These are phyloP conservation scores for Tachypleus tridentatus DNA, from an alignment of 1,140 invertebrate genomes.

Conservation along the genomic window DNA sequence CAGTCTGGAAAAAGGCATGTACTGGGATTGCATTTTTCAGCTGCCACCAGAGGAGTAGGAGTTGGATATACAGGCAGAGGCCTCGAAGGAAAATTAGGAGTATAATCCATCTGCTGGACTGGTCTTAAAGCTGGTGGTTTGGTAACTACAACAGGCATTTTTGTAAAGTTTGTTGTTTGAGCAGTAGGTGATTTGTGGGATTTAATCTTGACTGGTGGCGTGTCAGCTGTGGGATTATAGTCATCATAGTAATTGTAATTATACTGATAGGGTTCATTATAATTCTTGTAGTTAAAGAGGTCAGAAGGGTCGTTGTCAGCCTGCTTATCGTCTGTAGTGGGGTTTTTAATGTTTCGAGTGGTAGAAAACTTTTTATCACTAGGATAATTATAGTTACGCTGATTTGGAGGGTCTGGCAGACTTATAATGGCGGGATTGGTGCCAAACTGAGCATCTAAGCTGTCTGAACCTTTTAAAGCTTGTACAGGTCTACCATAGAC, in stretches of 20 bases:
- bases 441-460: slow-evolving; percentile 16
- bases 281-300: no score
- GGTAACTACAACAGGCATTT: neutral
- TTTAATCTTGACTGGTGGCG: slow-evolving; percentile 9
- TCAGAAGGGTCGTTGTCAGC: no score
- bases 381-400: slow-evolving; percentile 2
- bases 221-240: slow-evolving; percentile 8
- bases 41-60: slow-evolving; percentile 70
- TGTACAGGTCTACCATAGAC: neutral
- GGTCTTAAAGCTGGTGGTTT: neutral
- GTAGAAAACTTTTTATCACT: slow-evolving; percentile 10
- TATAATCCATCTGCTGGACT: neutral
- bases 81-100: slow-evolving; percentile 5
- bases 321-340: no score
- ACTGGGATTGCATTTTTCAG: slow-evolving; percentile 74
- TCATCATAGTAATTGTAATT: no score
- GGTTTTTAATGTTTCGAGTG: slow-evolving; percentile 4
- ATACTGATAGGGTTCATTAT: no score
- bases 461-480: slow-evolving; percentile 11
- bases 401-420: slow-evolving; percentile 9
- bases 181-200: slow-evolving; percentile 9
- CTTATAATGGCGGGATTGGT: slow-evolving; percentile 14
- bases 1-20: slow-evolving; percentile 81
- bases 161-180: slow-evolving; percentile 2
- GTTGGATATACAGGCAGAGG: slow-evolving; percentile 19